Percentiles rank a stretch among this genome's conserved stretches.
Conservation (phyloP, 1,140 invertebrate genomes). For the Rhopalosiphum padi region DNA sequence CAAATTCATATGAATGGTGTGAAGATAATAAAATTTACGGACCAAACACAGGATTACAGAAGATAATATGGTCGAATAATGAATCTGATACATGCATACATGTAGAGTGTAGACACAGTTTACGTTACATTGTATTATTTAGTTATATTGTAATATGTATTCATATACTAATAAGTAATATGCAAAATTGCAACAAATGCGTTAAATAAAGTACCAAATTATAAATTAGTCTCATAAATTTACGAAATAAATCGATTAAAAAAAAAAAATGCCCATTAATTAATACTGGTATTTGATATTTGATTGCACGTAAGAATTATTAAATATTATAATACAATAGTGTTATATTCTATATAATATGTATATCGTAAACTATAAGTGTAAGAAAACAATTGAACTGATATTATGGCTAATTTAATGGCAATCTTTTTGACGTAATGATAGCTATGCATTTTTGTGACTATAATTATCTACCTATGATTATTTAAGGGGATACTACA, state of each 20-base stretch:
- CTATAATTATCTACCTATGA: not conserved
- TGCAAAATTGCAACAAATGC: not conserved
- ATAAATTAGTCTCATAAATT: not conserved
- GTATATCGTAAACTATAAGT: not conserved
- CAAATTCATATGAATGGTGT: not conserved
- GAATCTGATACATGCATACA: too few relatives aligned
- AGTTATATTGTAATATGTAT: not conserved
- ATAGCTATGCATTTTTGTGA: not conserved
- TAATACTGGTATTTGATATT: not conserved
- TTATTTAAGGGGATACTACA: too few relatives aligned
- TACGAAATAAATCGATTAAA: not conserved
- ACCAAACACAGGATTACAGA: not conserved
- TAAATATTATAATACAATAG: not conserved
- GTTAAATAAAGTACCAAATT: not conserved
- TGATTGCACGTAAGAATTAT: not conserved
- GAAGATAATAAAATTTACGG: not conserved
- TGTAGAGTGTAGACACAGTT: not conserved
- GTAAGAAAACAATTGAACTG: not conserved
- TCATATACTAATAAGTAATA: not conserved
- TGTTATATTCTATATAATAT: not conserved
- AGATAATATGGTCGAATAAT: not conserved
- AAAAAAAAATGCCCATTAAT: not conserved
- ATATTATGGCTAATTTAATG: not conserved
- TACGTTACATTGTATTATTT: not conserved
- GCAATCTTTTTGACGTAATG: not conserved